These are phyloP conservation scores for Bradysia coprophila DNA, from an alignment of 1,140 invertebrate species.

Conservation along the genomic window DNA sequence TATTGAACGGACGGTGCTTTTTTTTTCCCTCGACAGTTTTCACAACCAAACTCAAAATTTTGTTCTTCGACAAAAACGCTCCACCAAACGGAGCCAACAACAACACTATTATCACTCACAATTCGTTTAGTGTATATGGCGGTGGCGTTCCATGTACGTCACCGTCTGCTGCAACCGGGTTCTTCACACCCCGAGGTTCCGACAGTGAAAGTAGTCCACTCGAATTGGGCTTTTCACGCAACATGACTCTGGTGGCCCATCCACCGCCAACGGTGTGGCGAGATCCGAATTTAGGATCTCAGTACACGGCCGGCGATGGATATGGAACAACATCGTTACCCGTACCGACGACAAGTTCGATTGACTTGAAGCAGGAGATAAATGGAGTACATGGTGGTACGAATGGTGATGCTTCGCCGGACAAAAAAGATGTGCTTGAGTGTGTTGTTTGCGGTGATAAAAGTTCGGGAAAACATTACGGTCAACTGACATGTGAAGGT, in stretches of 20 bases:
- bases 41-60: too few relatives aligned
- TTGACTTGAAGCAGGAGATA: slow-evolving; percentile 22
- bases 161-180: slow-evolving; percentile 23
- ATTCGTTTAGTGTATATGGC: slow-evolving; percentile 24
- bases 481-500: slow-evolving; percentile 98
- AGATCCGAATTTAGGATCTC: slow-evolving; percentile 29
- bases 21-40: too few relatives aligned
- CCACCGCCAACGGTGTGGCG: slow-evolving; percentile 41
- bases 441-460: slow-evolving; percentile 99
- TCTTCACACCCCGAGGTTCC: slow-evolving; percentile 21
- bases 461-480: slow-evolving; percentile 96
- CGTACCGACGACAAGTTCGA: slow-evolving; percentile 13
- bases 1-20: too few relatives aligned
- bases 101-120: slow-evolving; percentile 26
- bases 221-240: slow-evolving; percentile 38
- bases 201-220: slow-evolving; percentile 25
- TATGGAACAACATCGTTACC: slow-evolving; percentile 10
- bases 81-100: slow-evolving; percentile 7
- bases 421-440: slow-evolving; percentile 83
- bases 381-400: slow-evolving; percentile 56
- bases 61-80: background rate
- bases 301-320: slow-evolving; percentile 12
- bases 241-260: slow-evolving; percentile 47
- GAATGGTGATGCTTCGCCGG: slow-evolving; percentile 55
- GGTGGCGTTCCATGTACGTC: slow-evolving; percentile 25